Evolutionary conservation across 2,113 vertebrate genomes (phyloP).

Genomic region (Hypocryptadius cinnamomeus): DNA sequence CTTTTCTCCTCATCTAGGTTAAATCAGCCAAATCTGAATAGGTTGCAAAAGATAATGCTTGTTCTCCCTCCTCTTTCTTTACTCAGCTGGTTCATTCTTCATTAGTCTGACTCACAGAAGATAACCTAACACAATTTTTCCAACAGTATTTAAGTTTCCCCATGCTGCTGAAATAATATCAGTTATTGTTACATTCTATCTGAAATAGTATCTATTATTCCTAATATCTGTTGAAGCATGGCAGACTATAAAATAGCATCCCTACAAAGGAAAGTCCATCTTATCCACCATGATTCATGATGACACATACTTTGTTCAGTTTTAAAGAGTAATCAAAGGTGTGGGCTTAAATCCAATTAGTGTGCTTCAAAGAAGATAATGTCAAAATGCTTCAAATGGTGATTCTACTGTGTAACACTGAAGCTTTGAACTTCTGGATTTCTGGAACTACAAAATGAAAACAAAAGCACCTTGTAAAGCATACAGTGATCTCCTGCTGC

Average conservation of each 20-base stretch:
- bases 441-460: slow-evolving; percentile 6
- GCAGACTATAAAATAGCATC: neutral
- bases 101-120: neutral
- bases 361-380: slow-evolving; percentile 5
- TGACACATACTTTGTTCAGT: slow-evolving; percentile 10
- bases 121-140: neutral
- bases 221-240: neutral
- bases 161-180: neutral
- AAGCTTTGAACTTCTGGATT: neutral
- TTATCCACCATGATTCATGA: neutral
- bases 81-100: neutral
- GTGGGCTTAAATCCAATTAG: slow-evolving; percentile 39
- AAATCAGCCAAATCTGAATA: slow-evolving; percentile 15
- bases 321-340: slow-evolving; percentile 32
- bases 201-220: slow-evolving; percentile 14
- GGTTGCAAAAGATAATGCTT: neutral
- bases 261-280: slow-evolving; percentile 1
- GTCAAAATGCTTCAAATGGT: neutral
- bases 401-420: neutral
- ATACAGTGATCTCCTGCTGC: neutral
- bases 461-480: neutral
- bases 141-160: neutral
- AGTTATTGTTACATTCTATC: neutral
- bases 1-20: neutral
- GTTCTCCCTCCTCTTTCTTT: neutral